A percentile compares a stretch with the other conserved stretches of the same genome.
phyloP scores from a whole-genome alignment of 2,113 vertebrate genomes.

The Phaethon lepturus region DNA sequence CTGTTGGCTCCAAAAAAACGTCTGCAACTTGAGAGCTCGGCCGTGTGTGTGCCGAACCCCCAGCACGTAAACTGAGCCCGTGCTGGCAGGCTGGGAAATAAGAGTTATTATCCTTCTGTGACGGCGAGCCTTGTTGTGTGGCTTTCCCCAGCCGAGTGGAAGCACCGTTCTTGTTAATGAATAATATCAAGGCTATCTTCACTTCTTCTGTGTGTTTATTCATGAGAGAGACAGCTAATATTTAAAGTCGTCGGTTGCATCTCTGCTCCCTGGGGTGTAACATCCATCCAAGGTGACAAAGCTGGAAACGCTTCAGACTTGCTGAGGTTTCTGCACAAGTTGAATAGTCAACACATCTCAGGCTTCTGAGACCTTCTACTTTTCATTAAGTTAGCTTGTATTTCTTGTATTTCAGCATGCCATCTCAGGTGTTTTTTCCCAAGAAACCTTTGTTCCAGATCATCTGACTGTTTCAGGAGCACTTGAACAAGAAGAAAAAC shows the following conservation, averaged over 20 bases:
- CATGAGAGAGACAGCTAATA: not conserved
- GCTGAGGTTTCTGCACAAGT: not conserved
- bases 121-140: fast-evolving
- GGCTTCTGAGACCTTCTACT: not conserved
- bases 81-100: not conserved
- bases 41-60: not conserved
- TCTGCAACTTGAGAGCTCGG: not conserved
- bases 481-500: constrained; percentile 73
- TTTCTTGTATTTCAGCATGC: constrained; percentile 41
- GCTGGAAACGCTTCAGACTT: not conserved
- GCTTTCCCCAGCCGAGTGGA: not conserved
- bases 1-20: not conserved
- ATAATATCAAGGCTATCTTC: not conserved
- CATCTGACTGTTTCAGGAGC: constrained; percentile 83
- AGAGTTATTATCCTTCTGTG: not conserved
- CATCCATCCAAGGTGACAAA: not conserved
- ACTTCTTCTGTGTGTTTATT: not conserved
- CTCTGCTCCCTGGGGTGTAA: not conserved
- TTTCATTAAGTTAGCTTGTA: not conserved
- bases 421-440: constrained; percentile 66
- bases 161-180: not conserved
- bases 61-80: not conserved
- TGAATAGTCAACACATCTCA: fast-evolving
- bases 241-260: not conserved
- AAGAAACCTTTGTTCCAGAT: constrained; percentile 74